These are phyloP conservation scores for Platycnemis pennipes DNA, from an alignment of 2,888 invertebrate genomes.

Conservation along the genomic window DNA sequence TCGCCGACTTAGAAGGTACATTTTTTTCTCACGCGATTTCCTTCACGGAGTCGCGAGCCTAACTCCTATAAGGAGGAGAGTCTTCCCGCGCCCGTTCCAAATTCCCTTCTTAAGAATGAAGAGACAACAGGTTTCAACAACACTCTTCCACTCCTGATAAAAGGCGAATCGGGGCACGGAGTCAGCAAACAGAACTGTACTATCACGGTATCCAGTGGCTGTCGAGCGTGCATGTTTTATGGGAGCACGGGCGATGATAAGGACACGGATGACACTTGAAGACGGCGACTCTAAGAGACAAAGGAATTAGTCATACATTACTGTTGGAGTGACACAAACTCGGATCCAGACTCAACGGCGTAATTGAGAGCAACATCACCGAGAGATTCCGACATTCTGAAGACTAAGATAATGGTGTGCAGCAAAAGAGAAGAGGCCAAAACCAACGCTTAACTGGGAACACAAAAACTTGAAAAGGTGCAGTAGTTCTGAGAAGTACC, in stretches of 20 bases:
- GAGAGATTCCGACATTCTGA: neutral
- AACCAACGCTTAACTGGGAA: no score
- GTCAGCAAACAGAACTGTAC: neutral
- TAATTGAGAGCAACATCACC: neutral
- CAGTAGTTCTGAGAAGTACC: no score
- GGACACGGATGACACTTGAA: neutral
- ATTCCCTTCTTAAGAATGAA: no score
- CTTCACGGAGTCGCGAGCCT: no score
- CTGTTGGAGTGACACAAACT: neutral
- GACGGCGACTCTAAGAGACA: neutral
- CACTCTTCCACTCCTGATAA: neutral
- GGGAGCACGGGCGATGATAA: neutral
- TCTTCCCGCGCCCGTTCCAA: no score
- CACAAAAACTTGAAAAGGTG: no score
- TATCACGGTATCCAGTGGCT: neutral
- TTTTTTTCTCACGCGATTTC: no score
- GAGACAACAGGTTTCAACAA: no score
- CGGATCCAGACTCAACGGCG: neutral
- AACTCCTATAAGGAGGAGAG: no score
- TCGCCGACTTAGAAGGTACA: no score
- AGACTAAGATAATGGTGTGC: no score
- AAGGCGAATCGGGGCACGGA: constrained; percentile 9
- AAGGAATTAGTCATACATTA: neutral
- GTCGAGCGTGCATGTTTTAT: neutral
- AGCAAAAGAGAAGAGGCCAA: no score